Conservation (phyloP, 2,113 vertebrate species). For the Polyodon spathula region DNA sequence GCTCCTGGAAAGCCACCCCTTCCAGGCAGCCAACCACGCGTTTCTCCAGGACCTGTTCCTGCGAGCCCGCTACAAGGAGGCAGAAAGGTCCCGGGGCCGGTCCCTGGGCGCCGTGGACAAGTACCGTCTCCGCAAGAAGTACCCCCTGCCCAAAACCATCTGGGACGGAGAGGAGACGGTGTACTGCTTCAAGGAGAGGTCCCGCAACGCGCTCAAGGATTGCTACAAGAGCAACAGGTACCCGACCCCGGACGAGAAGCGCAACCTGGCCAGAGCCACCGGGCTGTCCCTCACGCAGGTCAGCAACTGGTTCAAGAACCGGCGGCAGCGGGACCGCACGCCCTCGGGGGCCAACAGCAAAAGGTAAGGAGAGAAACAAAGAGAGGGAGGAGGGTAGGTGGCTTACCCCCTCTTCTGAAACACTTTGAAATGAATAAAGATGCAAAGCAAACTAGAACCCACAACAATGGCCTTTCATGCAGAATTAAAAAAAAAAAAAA, state of each 20-base stretch:
- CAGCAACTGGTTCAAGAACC: constrained; percentile 92
- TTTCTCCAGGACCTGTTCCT: constrained; percentile 87
- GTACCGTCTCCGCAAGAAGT: constrained; percentile 81
- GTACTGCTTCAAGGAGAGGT: constrained; percentile 84
- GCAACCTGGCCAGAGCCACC: constrained; percentile 74
- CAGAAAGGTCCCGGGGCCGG: constrained; percentile 77
- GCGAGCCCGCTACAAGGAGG: constrained; percentile 79
- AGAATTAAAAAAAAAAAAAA: too few relatives aligned
- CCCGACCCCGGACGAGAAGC: constrained; percentile 80
- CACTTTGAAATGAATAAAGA: too few relatives aligned
- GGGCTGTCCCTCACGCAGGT: constrained; percentile 84
- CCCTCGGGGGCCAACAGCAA: constrained; percentile 71
- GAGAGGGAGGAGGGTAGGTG: too few relatives aligned
- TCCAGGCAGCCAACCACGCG: constrained; percentile 75
- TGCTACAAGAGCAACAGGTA: constrained; percentile 81
- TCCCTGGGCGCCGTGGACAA: constrained; percentile 83
- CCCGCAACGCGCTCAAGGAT: constrained; percentile 74
- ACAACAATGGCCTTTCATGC: too few relatives aligned
- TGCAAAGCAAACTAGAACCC: too few relatives aligned
- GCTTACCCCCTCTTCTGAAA: too few relatives aligned
- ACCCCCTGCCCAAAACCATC: constrained; percentile 78
- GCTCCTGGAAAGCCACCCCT: constrained; percentile 71
- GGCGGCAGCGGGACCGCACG: constrained; percentile 75
- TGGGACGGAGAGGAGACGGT: constrained; percentile 89
- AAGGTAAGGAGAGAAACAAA: too few relatives aligned